Evolutionary conservation across 2,888 invertebrate species (phyloP).

Genomic region (Entomobrya proxima): DNA sequence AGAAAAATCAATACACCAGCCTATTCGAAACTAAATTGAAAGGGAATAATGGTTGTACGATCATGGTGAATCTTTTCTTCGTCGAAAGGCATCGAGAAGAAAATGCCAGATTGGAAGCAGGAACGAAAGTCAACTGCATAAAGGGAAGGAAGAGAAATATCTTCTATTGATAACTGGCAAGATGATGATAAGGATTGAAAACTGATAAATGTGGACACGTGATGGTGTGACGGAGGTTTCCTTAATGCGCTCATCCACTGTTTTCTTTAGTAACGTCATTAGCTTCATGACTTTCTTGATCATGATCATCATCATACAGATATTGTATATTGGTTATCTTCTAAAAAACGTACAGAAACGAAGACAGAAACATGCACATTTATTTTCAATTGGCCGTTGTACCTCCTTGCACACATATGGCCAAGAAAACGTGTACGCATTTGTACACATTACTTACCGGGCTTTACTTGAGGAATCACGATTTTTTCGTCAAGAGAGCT

Average conservation of each 20-base stretch:
- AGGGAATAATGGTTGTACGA: constrained; percentile 50
- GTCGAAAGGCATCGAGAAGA: constrained; percentile 6
- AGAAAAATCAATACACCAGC: constrained; percentile 51
- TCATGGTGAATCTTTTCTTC: background rate
- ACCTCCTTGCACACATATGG: constrained; percentile 54
- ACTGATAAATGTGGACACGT: constrained; percentile 67
- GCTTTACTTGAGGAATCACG: constrained; percentile 52
- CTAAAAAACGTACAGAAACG: constrained; percentile 13
- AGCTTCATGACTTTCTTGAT: constrained; percentile 19
- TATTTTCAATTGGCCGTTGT: constrained; percentile 25
- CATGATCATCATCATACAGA: background rate
- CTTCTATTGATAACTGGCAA: background rate
- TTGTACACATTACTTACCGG: constrained; percentile 20
- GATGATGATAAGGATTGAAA: constrained; percentile 32
- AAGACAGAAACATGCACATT: constrained; percentile 7
- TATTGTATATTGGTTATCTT: background rate
- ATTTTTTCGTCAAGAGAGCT: constrained; percentile 38
- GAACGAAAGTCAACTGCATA: constrained; percentile 45
- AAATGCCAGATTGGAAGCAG: constrained; percentile 63
- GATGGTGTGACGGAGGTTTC: constrained; percentile 62
- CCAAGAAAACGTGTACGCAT: background rate
- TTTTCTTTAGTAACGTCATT: constrained; percentile 51
- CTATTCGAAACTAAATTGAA: background rate
- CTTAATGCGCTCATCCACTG: constrained; percentile 50
- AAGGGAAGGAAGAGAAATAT: background rate